These are phyloP conservation scores for Furnarius figulus DNA, from an alignment of 2,113 vertebrate species.

Conservation along the genomic window DNA sequence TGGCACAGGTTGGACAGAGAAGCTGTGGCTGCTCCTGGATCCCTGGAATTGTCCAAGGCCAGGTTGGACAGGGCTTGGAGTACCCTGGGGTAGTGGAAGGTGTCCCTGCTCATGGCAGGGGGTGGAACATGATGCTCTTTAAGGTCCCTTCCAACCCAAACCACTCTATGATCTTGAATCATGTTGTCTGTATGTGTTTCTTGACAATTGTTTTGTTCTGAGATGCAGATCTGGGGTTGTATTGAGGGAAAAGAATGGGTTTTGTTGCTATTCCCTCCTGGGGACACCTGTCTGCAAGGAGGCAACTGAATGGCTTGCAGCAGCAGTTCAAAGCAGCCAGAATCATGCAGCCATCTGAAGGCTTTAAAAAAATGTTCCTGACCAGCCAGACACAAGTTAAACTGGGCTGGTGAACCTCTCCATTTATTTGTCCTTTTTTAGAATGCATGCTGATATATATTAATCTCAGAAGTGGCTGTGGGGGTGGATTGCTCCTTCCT, in stretches of 20 bases:
- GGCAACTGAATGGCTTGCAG: not conserved
- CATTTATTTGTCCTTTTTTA: not conserved
- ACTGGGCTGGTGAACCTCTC: not conserved
- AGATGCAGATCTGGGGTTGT: not conserved
- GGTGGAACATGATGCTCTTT: accelerated
- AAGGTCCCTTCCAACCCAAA: not conserved
- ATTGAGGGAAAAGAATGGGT: not conserved
- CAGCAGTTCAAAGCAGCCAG: not conserved
- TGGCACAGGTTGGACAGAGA: not conserved
- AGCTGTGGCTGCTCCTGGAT: not conserved
- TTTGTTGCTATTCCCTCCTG: not conserved
- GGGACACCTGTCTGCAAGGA: not conserved
- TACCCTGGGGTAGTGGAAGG: accelerated
- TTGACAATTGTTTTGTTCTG: not conserved
- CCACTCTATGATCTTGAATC: not conserved
- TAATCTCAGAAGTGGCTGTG: not conserved
- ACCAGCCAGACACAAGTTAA: not conserved
- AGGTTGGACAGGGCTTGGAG: accelerated
- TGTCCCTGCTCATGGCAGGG: not conserved
- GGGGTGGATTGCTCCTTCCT: not conserved
- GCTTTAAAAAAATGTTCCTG: not conserved
- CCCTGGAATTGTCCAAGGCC: accelerated
- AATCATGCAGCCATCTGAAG: not conserved
- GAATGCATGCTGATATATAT: not conserved
- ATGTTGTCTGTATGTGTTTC: not conserved